These are phyloP conservation scores for Pipistrellus nathusii DNA, from an alignment of 2,797 vertebrate species.

Conservation along the genomic window DNA sequence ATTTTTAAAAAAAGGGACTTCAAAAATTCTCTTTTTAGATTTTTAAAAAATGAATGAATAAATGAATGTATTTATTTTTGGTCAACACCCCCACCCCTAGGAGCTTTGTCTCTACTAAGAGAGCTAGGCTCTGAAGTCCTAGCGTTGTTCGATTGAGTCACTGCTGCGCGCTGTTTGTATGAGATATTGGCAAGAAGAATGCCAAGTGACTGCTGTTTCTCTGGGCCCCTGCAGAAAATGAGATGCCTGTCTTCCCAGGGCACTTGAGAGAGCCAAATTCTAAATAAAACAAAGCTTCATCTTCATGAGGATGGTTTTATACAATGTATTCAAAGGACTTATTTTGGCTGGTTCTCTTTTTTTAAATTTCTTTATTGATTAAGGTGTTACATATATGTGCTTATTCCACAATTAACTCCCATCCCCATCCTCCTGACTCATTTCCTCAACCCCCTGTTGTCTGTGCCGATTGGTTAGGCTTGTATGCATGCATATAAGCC, in stretches of 20 bases:
- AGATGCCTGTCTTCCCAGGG: constrained; percentile 53
- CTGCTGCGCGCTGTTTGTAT: neutral
- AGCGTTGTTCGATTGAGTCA: neutral
- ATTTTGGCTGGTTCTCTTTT: constrained; percentile 31
- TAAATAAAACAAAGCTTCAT: constrained; percentile 20
- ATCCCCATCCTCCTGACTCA: too few species aligned
- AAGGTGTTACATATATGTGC: too few species aligned
- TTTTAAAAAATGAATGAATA: neutral
- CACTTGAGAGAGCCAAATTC: constrained; percentile 7
- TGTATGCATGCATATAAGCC: too few species aligned
- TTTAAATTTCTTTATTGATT: neutral
- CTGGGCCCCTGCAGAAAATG: constrained; percentile 49
- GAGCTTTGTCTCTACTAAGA: neutral
- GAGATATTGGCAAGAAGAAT: constrained; percentile 35
- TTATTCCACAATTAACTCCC: too few species aligned
- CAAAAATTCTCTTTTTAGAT: neutral
- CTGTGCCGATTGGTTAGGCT: too few species aligned
- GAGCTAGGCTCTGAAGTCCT: neutral
- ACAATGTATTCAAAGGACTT: neutral
- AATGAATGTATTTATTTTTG: neutral
- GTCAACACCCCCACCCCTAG: neutral
- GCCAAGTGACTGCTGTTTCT: constrained; percentile 37
- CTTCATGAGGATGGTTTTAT: neutral
- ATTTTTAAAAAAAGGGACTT: neutral
- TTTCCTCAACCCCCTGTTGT: too few species aligned